Evolutionary conservation across 2,113 vertebrate genomes (phyloP).

Genomic region (Ammodramus savannarum): DNA sequence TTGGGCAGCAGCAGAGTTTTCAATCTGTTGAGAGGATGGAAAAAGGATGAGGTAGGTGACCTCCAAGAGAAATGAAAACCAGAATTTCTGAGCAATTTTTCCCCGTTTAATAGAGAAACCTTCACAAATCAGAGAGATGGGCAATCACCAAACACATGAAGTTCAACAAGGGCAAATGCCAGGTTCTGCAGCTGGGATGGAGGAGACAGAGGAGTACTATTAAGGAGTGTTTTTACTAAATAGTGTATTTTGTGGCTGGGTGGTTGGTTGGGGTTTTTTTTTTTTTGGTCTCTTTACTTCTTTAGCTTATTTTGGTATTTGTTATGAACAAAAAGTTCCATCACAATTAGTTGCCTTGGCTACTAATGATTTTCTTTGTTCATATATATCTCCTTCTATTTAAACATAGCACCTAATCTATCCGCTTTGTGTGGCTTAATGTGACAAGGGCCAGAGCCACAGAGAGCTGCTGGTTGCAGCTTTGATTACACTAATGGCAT

Average conservation of each 20-base stretch:
- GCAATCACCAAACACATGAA: not conserved
- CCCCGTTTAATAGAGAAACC: not conserved
- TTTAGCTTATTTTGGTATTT: conserved; percentile 9
- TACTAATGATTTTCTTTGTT: conserved; percentile 44
- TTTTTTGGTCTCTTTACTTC: not conserved
- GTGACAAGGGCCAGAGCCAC: not conserved
- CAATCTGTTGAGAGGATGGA: not conserved
- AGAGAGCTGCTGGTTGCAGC: not conserved
- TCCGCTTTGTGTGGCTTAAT: not conserved
- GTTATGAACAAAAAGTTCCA: conserved; percentile 9
- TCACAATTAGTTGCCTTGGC: conserved; percentile 41
- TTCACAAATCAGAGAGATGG: not conserved
- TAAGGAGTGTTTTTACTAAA: not conserved
- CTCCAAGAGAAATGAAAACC: not conserved
- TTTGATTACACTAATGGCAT: not conserved
- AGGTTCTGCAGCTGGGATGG: not conserved
- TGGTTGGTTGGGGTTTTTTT: not conserved
- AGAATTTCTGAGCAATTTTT: not conserved
- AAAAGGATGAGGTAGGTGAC: not conserved
- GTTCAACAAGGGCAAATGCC: not conserved
- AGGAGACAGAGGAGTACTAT: not conserved
- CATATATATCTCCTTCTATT: not conserved
- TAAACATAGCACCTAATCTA: conserved; percentile 24
- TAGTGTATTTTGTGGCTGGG: not conserved
- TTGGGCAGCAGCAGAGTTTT: not conserved